These are phyloP conservation scores for Myripristis murdjan DNA, from an alignment of 2,797 vertebrate genomes.

Conservation along the genomic window DNA sequence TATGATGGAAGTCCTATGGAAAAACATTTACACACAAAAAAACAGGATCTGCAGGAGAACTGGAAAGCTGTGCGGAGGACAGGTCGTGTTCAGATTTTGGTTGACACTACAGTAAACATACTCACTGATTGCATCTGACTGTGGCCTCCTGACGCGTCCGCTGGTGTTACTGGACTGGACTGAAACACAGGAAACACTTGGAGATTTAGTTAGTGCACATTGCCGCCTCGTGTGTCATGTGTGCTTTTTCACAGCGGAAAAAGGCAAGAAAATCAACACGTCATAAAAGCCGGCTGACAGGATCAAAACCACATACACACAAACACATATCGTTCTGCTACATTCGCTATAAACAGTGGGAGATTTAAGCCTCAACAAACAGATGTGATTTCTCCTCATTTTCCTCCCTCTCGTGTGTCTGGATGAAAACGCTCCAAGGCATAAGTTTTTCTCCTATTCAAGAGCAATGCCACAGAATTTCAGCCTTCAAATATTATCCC, in stretches of 20 bases:
- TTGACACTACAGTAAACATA: constrained; percentile 73
- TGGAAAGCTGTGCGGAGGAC: constrained; percentile 34
- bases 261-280: constrained; percentile 58
- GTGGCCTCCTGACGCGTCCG: constrained; percentile 79
- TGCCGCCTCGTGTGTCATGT: constrained; percentile 18
- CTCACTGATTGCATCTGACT: constrained; percentile 85
- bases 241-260: constrained; percentile 49
- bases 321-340: constrained; percentile 49
- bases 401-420: constrained; percentile 32
- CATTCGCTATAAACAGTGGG: constrained; percentile 55
- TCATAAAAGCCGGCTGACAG: constrained; percentile 54
- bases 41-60: constrained; percentile 16
- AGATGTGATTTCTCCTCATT: constrained; percentile 46
- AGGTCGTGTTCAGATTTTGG: constrained; percentile 41
- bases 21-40: constrained; percentile 34
- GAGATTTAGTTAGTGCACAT: constrained; percentile 46
- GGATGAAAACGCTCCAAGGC: constrained; percentile 17
- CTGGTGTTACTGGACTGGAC: constrained; percentile 87
- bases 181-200: constrained; percentile 76
- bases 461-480: not conserved
- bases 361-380: constrained; percentile 45
- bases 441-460: not conserved
- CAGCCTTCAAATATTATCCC: not conserved
- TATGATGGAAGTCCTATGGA: constrained; percentile 51
- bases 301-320: constrained; percentile 60